Base-by-base conservation (phyloP, 2,113 vertebrate genomes). In the Eclectus roratus region DNA sequence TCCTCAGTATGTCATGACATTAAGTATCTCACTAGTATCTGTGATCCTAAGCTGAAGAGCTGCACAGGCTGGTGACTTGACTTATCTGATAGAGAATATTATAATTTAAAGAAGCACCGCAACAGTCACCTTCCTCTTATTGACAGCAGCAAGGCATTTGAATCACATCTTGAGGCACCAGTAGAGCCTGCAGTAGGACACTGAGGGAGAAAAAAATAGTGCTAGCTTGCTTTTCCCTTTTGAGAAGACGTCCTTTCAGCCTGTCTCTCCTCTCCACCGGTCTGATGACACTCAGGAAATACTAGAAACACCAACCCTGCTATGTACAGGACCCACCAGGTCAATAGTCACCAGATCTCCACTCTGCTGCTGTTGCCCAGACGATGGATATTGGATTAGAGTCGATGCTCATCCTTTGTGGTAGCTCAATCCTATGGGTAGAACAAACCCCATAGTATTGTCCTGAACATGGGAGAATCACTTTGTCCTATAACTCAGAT, bases 231-330 rank as follows among this genome's bases (percentile, higher is more conserved):
- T 61, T 56, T 71, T 53, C 18, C 10, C 8, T 18, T 81, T 74
- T 50, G 64, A 52, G 56, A 79, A 83, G 16, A 18, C 18, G 29
- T 52, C 35, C 29, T 72, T 52, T 33, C 71, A 72, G 39, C 8
- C 28, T 4, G 7, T 33, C 53, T 20, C 53, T 55, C 53, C 53
- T 35, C 13, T 25, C 39, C 47, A 29, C 21, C 11, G 44, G 27
- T n/a, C 39, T 71, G 24, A 24, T 17, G 33, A 79, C 20, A 64
- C 24, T 7, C 17, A 43, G 23, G 20, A 29, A 21, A 27, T 46
- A 16, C 23, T 3, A 43, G 64, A 65, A 69, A 35, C 39, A 56
- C 35, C 43, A 63, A 1, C 6, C 37, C 28, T 0, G 0, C 66
- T n/a, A 28, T 5, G 35, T 23, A 44, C 63, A 50, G 52, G 39